Percentiles rank a stretch among this genome's conserved stretches.
phyloP scores from a whole-genome alignment of 35 echinoderm and acorn worm species.

The Ptychodera flava region DNA sequence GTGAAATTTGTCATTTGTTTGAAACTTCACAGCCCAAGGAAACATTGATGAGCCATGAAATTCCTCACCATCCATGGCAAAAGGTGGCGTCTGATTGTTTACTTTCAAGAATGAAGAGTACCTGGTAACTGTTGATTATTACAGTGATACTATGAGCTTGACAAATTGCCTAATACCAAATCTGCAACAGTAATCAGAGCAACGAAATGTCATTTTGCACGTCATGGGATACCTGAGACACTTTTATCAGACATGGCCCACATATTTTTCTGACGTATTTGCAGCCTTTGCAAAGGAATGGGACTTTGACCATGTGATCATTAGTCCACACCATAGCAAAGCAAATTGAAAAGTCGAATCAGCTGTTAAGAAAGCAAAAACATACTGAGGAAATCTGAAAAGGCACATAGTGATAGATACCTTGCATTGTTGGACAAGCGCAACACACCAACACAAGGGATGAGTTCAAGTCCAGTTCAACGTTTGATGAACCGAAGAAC shows the following conservation, averaged over 20 bases:
- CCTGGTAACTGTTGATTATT: conserved; percentile 37
- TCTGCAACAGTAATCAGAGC: neutral
- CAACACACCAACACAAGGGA: neutral
- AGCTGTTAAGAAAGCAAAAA: too few species aligned
- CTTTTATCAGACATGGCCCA: neutral
- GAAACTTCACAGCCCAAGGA: conserved; percentile 30
- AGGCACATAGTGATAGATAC: too few species aligned
- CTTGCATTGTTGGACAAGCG: neutral
- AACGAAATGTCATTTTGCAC: neutral
- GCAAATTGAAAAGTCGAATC: too few species aligned
- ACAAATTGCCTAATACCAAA: conserved; percentile 3
- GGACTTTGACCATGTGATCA: neutral
- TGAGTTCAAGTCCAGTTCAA: neutral
- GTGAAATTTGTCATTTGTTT: conserved; percentile 13
- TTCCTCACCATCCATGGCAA: conserved; percentile 19
- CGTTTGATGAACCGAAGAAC: neutral
- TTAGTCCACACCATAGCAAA: too few species aligned
- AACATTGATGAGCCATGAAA: conserved; percentile 22
- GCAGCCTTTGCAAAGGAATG: neutral
- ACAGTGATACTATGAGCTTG: conserved; percentile 27
- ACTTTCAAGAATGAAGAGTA: conserved; percentile 12
- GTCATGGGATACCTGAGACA: neutral
- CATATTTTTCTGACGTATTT: neutral
- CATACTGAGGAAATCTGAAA: too few species aligned
- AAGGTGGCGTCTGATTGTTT: neutral